Conservation (phyloP, 2,888 invertebrate species). For the Vanessa cardui region DNA sequence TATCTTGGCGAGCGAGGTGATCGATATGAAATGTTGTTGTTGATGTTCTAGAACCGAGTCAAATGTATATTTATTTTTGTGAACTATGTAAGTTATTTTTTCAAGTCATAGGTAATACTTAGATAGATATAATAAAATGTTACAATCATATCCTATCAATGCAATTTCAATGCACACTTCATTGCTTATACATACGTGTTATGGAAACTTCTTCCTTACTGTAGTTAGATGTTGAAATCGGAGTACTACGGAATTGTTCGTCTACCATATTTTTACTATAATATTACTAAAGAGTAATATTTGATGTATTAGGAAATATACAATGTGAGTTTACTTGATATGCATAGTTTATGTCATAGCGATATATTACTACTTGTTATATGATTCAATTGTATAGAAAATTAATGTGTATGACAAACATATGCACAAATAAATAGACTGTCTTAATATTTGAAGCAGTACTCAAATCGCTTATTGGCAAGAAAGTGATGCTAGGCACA, state of each 20-base stretch:
- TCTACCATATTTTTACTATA: constrained; percentile 1
- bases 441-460: background rate
- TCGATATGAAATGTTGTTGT: constrained; percentile 35
- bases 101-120: constrained; percentile 37
- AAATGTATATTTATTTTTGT: constrained; percentile 43
- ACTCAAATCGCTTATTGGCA: background rate
- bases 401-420: background rate
- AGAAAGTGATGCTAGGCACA: background rate
- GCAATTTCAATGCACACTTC: constrained; percentile 24
- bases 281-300: background rate
- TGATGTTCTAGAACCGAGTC: constrained; percentile 37
- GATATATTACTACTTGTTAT: background rate
- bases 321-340: background rate
- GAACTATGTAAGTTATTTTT: constrained; percentile 43
- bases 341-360: background rate
- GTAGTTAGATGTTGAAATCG: background rate
- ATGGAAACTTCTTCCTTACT: background rate
- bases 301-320: constrained; percentile 1
- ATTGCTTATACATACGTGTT: background rate
- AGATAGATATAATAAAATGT: constrained; percentile 36
- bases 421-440: background rate
- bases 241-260: background rate
- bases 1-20: constrained; percentile 27
- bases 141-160: constrained; percentile 27
- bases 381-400: background rate